phyloP scores from a whole-genome alignment of 1,140 invertebrate genomes.

The Diabrotica virgifera region DNA sequence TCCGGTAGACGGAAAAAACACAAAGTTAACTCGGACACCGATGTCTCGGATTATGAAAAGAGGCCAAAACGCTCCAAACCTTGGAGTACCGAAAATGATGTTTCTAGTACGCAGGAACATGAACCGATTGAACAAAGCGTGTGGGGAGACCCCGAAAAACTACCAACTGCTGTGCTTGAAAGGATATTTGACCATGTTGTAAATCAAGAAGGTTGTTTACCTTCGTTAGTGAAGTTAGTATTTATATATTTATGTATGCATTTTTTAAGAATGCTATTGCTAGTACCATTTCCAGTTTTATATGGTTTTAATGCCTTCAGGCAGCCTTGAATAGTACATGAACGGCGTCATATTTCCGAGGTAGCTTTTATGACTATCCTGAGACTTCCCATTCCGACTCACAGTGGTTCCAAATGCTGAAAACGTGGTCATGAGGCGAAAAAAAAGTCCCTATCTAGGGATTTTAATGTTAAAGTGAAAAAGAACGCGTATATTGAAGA shows the following conservation, averaged over 20 bases:
- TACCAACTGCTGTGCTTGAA: conserved; percentile 65
- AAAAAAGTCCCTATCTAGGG: too few relatives aligned
- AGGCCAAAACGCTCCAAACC: conserved; percentile 45
- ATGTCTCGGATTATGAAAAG: conserved; percentile 53
- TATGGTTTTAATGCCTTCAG: too few relatives aligned
- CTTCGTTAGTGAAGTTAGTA: conserved; percentile 65
- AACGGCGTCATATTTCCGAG: too few relatives aligned
- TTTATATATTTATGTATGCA: neutral
- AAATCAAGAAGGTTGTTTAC: conserved; percentile 65
- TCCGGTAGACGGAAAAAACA: conserved; percentile 51
- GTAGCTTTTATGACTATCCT: too few relatives aligned
- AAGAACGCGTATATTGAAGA: too few relatives aligned
- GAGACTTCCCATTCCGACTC: too few relatives aligned
- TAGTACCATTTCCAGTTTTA: too few relatives aligned
- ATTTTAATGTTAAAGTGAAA: too few relatives aligned
- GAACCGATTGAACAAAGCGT: conserved; percentile 54
- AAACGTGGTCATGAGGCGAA: too few relatives aligned
- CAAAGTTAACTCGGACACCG: conserved; percentile 48
- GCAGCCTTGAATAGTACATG: too few relatives aligned
- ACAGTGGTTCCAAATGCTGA: too few relatives aligned
- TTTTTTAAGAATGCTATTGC: too few relatives aligned
- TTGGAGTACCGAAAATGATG: conserved; percentile 30
- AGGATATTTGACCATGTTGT: conserved; percentile 69
- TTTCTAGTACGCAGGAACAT: conserved; percentile 41
- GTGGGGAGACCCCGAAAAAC: conserved; percentile 52